phyloP scores from a whole-genome alignment of 2,797 vertebrate genomes.

The Scyliorhinus canicula region DNA sequence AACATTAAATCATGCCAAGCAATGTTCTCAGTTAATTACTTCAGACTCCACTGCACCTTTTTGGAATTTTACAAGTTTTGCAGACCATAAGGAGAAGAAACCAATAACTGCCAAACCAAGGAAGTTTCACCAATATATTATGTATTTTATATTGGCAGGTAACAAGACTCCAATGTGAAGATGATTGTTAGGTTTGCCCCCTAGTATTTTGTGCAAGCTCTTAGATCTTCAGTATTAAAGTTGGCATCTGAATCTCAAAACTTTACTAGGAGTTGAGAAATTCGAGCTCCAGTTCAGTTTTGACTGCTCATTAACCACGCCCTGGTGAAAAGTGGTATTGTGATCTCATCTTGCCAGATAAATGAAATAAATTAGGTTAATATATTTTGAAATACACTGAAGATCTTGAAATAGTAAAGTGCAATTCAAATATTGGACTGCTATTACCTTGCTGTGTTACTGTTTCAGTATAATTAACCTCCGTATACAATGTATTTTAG shows the following conservation, averaged over 20 bases:
- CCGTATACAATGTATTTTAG: too few species aligned
- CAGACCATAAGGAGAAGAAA: background rate
- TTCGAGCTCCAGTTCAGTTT: background rate
- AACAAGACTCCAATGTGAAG: background rate
- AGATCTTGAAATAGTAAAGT: background rate
- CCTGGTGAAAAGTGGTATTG: background rate
- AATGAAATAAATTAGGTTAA: background rate
- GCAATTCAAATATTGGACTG: background rate
- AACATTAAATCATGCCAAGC: background rate
- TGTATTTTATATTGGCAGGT: background rate
- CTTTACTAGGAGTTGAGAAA: background rate
- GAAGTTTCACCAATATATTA: background rate
- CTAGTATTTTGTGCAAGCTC: background rate
- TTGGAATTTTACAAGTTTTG: background rate
- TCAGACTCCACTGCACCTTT: background rate
- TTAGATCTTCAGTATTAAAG: background rate
- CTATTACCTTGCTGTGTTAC: background rate
- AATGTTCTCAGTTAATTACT: background rate
- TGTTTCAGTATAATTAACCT: background rate
- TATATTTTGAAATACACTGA: background rate
- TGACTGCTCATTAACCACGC: background rate
- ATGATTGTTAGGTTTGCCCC: background rate
- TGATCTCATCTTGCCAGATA: background rate
- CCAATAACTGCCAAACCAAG: background rate
- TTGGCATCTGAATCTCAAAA: background rate